Conservation (phyloP, 2,113 vertebrate genomes). For the Brachirus orientalis region DNA sequence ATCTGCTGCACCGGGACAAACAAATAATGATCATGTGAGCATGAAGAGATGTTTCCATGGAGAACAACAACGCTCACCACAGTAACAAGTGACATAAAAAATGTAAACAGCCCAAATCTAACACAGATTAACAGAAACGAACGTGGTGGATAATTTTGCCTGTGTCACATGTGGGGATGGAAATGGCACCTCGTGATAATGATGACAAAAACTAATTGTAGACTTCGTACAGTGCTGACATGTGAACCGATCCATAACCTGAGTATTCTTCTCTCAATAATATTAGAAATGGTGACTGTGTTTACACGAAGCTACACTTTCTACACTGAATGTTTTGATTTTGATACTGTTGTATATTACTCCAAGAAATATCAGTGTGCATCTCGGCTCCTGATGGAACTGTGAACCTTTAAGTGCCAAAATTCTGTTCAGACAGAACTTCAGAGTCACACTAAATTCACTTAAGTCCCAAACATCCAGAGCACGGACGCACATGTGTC, state of each 20-base stretch:
- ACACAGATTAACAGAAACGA: neutral
- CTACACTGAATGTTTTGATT: neutral
- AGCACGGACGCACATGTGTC: neutral
- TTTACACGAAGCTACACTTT: conserved; percentile 1
- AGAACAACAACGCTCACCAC: conserved; percentile 1
- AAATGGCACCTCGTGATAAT: neutral
- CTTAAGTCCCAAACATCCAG: neutral
- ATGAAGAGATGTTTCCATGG: neutral
- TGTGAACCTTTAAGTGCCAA: neutral
- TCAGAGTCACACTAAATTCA: neutral
- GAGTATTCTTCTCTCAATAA: neutral
- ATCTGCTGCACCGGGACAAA: neutral
- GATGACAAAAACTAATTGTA: neutral
- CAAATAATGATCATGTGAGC: neutral
- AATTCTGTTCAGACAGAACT: neutral
- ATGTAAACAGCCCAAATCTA: neutral
- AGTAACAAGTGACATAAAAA: neutral
- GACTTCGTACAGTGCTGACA: neutral
- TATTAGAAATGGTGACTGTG: neutral
- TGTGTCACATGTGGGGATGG: too few relatives aligned
- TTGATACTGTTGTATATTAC: neutral
- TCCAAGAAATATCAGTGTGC: neutral
- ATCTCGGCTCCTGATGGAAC: conserved; percentile 1
- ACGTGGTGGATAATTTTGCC: too few relatives aligned
- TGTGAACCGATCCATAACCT: neutral